phyloP scores from a whole-genome alignment of 2,113 vertebrate genomes.

The Festucalex cinctus region DNA sequence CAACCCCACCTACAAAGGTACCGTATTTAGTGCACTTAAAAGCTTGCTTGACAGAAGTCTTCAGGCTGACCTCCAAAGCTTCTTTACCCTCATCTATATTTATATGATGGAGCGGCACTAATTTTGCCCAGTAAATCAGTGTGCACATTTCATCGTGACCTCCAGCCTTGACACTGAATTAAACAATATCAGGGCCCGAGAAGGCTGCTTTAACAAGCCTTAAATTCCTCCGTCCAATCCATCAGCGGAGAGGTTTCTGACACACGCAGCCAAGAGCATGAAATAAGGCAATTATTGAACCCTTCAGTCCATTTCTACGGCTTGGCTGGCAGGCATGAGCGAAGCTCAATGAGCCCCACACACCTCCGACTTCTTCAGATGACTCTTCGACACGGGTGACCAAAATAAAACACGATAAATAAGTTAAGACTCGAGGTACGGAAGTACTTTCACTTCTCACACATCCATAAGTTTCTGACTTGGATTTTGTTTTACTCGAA shows the following conservation, averaged over 20 bases:
- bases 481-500: background rate
- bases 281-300: slow-evolving; percentile 83
- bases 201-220: slow-evolving; percentile 73
- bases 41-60: slow-evolving; percentile 55
- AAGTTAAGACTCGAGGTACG: slow-evolving; percentile 13
- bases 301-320: slow-evolving; percentile 72
- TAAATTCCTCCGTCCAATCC: slow-evolving; percentile 73
- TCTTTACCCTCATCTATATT: slow-evolving; percentile 71
- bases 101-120: slow-evolving; percentile 71
- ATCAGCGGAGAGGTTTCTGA: slow-evolving; percentile 74
- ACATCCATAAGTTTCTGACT: background rate
- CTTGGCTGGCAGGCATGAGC: slow-evolving; percentile 36
- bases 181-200: slow-evolving; percentile 74
- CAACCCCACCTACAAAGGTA: slow-evolving; percentile 30
- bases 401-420: slow-evolving; percentile 29
- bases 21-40: slow-evolving; percentile 51
- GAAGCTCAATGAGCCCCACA: slow-evolving; percentile 9
- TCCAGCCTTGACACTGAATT: slow-evolving; percentile 73
- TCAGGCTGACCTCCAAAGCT: slow-evolving; percentile 62
- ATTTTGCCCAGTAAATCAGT: slow-evolving; percentile 72
- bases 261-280: slow-evolving; percentile 75
- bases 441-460: background rate
- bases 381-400: slow-evolving; percentile 32
- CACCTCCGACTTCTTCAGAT: slow-evolving; percentile 26
- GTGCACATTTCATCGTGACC: slow-evolving; percentile 63